Conservation (phyloP, 2,797 vertebrate species). For the Enteromius anoplus region DNA sequence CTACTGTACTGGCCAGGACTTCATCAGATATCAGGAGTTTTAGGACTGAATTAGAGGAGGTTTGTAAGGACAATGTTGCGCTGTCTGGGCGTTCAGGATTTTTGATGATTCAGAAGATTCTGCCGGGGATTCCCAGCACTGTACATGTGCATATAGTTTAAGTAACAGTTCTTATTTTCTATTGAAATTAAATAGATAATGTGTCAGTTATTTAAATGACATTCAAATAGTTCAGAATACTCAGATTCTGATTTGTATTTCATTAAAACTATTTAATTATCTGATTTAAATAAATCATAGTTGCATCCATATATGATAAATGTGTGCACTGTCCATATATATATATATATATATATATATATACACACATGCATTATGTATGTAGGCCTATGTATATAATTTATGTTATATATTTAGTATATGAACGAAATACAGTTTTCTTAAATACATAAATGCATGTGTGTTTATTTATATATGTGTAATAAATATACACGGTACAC, state of each 20-base stretch:
- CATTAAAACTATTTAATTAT: not conserved
- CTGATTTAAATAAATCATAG: not conserved
- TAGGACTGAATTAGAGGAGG: conserved; percentile 7
- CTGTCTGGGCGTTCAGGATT: not conserved
- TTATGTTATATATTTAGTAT: no score
- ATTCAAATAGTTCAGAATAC: not conserved
- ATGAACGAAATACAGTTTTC: no score
- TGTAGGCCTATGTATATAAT: no score
- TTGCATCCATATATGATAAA: no score
- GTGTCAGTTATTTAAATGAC: not conserved
- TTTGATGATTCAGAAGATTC: not conserved
- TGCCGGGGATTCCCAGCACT: not conserved
- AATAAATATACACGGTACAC: no score
- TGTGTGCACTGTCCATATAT: no score
- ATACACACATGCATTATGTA: no score
- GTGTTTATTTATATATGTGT: no score
- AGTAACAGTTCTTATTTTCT: not conserved
- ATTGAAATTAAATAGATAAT: not conserved
- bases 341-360: no score
- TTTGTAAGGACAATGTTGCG: conserved; percentile 1
- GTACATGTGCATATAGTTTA: not conserved
- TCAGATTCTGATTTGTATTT: not conserved
- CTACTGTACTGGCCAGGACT: conserved; percentile 23
- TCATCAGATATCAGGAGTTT: conserved; percentile 25
- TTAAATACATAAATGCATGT: no score